Evolutionary conservation across 2,797 vertebrate genomes (phyloP), one percentile per base, ranked within the genome.

Genomic region (Rhabdophis nuchalis): DNA sequence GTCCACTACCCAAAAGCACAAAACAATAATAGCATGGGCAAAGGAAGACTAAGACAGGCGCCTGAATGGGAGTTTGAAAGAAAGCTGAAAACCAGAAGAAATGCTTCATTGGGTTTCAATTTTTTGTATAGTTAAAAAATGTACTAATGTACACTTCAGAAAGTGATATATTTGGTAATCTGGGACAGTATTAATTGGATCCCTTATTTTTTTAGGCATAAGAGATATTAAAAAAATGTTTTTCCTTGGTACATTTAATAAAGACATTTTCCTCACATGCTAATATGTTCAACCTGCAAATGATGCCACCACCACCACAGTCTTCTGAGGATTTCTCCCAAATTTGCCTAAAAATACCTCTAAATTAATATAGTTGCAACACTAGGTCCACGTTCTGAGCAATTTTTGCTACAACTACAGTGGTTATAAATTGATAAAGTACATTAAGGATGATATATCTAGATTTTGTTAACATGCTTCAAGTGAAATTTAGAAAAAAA

Each of bases 1-100:
- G 95, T 92, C 89, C 57, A 54, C 89, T 53, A 86, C 92, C 94
- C 90, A 93, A 91, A 96, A 96, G 85, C 87, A 89, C 56, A 0
- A 0, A 92, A 56, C 87, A 93, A 89, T 95, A 92, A 85, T 94
- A 90, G 85, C 91, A 88, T 88, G 94, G 95, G 97, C 95, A 95
- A 94, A 89, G 91, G 1, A 53, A 89, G 36, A 29, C n/a, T 5
- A 4, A 29, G 52, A 23, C 4, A 0, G 0, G 56, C n/a, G 56
- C n/a, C 9, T 41, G 25, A 90, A 94, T 85, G 2, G 0, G 14
- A 9, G 57, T 64, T 32, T 12, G 56, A 13, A 89, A 85, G 25
- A 85, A 52, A 54, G 20, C 52, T 90, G 1, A 64, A 91, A 85
- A 90, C 56, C 87, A 46, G 53, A 91, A 20, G 58, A 86, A 89